A percentile compares a stretch with the other conserved stretches of the same genome.
Evolutionary conservation across 2,888 invertebrate genomes (phyloP).

Genomic region (Tetragnatha montana): DNA sequence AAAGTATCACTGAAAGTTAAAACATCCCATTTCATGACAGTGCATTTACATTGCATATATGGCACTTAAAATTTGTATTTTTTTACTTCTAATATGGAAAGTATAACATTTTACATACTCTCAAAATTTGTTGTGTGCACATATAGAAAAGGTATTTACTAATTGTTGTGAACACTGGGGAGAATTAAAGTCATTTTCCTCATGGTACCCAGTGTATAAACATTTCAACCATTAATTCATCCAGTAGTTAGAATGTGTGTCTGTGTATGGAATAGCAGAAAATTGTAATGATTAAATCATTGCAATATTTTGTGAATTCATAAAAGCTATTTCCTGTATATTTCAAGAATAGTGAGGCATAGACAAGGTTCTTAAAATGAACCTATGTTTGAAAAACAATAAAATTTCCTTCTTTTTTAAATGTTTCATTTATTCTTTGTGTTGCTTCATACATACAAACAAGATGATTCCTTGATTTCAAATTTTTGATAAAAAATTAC

Average conservation of each 20-base stretch:
- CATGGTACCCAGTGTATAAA: conserved; percentile 70
- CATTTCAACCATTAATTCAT: conserved; percentile 43
- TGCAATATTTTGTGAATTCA: conserved; percentile 37
- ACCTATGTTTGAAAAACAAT: conserved; percentile 61
- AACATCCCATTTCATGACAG: not conserved
- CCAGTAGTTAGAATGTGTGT: conserved; percentile 52
- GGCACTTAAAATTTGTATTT: conserved; percentile 68
- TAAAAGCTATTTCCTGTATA: conserved; percentile 36
- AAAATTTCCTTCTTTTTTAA: conserved; percentile 51
- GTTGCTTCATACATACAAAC: too few relatives aligned
- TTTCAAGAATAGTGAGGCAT: conserved; percentile 42
- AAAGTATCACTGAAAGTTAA: not conserved
- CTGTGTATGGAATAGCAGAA: conserved; percentile 37
- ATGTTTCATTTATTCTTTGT: not conserved
- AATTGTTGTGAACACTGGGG: conserved; percentile 64
- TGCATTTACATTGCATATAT: conserved; percentile 54
- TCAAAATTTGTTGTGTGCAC: conserved; percentile 61
- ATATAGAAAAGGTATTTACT: conserved; percentile 23
- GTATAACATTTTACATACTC: conserved; percentile 24
- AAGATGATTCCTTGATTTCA: too few relatives aligned
- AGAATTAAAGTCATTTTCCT: conserved; percentile 41
- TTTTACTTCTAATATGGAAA: conserved; percentile 47
- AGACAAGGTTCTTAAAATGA: conserved; percentile 25
- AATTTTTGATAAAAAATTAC: too few relatives aligned
- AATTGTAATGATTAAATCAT: conserved; percentile 56